Conservation (phyloP, 1,140 invertebrate species). For the Bombus ignitus region DNA sequence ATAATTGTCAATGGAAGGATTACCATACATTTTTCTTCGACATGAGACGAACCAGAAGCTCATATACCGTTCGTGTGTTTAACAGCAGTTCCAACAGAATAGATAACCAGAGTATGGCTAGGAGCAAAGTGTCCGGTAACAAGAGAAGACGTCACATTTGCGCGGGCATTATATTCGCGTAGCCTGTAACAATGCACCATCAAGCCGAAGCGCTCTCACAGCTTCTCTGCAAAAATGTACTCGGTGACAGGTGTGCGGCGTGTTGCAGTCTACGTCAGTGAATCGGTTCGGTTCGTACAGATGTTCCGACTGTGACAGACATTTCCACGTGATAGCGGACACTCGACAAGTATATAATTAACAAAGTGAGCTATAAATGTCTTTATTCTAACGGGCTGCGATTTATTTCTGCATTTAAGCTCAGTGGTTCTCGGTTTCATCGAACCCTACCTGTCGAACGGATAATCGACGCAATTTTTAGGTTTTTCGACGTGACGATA, state of each 20-base stretch:
- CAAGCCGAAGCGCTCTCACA: not conserved
- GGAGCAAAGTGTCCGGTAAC: conserved; percentile 16
- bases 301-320: conserved; percentile 35
- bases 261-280: conserved; percentile 4
- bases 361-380: conserved; percentile 51
- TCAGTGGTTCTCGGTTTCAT: conserved; percentile 29
- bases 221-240: conserved; percentile 14
- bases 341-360: conserved; percentile 59
- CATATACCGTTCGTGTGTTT: not conserved
- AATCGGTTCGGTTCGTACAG: conserved; percentile 15
- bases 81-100: not conserved
- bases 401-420: conserved; percentile 49
- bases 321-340: conserved; percentile 29
- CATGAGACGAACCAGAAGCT: not conserved
- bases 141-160: conserved; percentile 7
- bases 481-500: no score
- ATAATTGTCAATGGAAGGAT: no score
- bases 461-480: no score
- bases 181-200: conserved; percentile 21
- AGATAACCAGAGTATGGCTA: not conserved
- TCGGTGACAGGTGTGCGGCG: conserved; percentile 43
- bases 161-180: not conserved
- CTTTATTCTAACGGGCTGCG: conserved; percentile 46
- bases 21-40: not conserved
- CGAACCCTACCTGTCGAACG: no score